Evolutionary conservation across 2,888 invertebrate genomes (phyloP).

Genomic region (Carpatolechia fugitivella): DNA sequence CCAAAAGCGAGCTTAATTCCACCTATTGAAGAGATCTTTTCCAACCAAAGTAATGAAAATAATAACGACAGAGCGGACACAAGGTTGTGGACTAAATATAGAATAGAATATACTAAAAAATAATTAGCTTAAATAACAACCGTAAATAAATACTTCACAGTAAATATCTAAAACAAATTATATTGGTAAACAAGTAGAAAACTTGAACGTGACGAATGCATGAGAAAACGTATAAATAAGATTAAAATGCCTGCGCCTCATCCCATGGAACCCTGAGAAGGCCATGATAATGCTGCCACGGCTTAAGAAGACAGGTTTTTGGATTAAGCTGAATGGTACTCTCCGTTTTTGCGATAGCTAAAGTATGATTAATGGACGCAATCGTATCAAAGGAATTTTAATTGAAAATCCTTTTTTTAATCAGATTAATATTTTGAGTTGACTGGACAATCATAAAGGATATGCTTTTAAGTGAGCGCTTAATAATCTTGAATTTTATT

Average conservation of each 20-base stretch:
- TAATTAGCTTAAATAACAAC: no score
- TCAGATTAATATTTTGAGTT: slow-evolving; percentile 1
- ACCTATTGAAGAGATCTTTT: no score
- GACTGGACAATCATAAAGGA: neutral
- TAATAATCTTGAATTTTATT: neutral
- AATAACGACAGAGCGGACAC: no score
- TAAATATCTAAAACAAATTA: no score
- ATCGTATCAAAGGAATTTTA: slow-evolving; percentile 48
- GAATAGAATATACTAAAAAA: no score
- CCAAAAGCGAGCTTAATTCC: no score
- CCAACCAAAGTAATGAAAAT: no score
- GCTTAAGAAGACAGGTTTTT: slow-evolving; percentile 37
- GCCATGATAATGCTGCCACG: slow-evolving; percentile 3
- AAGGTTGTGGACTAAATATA: no score
- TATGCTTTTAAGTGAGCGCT: neutral
- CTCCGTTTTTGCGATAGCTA: slow-evolving; percentile 49
- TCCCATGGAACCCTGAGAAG: slow-evolving; percentile 9
- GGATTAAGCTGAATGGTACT: slow-evolving; percentile 39
- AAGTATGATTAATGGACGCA: slow-evolving; percentile 51
- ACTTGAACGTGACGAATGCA: neutral
- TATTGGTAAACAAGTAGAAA: neutral
- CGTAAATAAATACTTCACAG: no score
- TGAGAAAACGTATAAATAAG: neutral
- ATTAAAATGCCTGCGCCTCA: neutral
- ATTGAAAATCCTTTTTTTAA: slow-evolving; percentile 43